Evolutionary conservation across 2,113 vertebrate species (phyloP), one percentile per base, ranked within the genome.

Genomic region (Gambusia holbrooki): DNA sequence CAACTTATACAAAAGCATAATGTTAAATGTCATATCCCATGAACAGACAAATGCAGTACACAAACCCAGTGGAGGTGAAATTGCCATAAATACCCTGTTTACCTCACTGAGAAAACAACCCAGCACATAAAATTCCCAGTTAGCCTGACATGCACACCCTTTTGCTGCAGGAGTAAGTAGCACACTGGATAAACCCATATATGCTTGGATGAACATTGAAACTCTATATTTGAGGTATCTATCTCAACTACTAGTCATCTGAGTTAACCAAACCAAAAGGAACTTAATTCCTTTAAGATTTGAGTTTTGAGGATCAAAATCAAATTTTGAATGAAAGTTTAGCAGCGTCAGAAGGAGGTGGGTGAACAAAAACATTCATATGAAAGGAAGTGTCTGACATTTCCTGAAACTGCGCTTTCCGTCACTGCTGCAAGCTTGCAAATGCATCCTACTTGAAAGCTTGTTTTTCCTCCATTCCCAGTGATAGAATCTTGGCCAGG

Each of bases 361-460:
- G 10, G 0, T 33, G 62, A 35, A 74, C 12, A 37, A 37, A 2
- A 13, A 80, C 70, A 76, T 37, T 73, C 73, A 69, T 48, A 27
- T 62, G 10, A 60, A 58, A 28, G 51, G 27, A 61, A 8, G 22
- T n/a, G 0, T 3, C 4, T 19, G 35, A 45, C 37, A 74, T 73
- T 84, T 84, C 79, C 82, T 77, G 79, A 22, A 29, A 9, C 35
- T 1, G 2, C 66, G 33, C 17, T 13, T 0, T 48, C 1, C 62
- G 42, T 69, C 27, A 1, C n/a, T 19, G 45, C 60, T 76, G 82
- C 82, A 84, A 17, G 69, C 54, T 74, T 82, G 76, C 79, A 84
- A 73, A 62, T 76, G 79, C 85, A 79, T 68, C 48, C 48, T 60
- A 54, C 68, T 51, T 27, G 60, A 76, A 81, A 7, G 22, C 9